These are phyloP conservation scores for Oryzias woworae DNA, from an alignment of 2,113 vertebrate genomes.

Conservation along the genomic window DNA sequence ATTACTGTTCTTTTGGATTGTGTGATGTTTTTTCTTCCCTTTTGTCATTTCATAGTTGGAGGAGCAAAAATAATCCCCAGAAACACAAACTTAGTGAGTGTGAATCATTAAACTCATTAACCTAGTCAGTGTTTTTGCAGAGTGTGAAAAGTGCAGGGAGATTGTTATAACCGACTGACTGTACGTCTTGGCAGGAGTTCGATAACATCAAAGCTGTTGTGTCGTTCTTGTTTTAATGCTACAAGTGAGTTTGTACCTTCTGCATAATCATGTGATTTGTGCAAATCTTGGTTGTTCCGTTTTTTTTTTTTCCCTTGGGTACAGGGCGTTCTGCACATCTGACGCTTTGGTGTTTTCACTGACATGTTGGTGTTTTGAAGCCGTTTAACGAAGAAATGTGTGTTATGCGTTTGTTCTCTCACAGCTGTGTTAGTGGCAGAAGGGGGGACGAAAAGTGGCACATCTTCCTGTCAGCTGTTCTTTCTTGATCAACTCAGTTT, in stretches of 20 bases:
- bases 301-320: slow-evolving; percentile 8
- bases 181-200: not conserved
- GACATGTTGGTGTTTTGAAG: slow-evolving; percentile 47
- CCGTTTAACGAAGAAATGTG: slow-evolving; percentile 19
- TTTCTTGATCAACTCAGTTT: slow-evolving; percentile 4
- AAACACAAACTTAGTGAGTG: slow-evolving; percentile 3
- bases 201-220: not conserved
- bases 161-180: slow-evolving; percentile 6
- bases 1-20: slow-evolving; percentile 17
- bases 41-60: slow-evolving; percentile 30
- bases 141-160: not conserved
- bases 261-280: not conserved
- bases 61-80: slow-evolving; percentile 10
- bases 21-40: slow-evolving; percentile 34
- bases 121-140: not conserved
- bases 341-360: slow-evolving; percentile 34
- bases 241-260: slow-evolving; percentile 1
- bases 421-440: slow-evolving; percentile 51
- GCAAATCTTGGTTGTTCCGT: not conserved
- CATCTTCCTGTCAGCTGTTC: slow-evolving; percentile 67
- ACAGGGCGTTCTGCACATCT: slow-evolving; percentile 39
- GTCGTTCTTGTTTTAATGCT: not conserved
- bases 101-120: not conserved
- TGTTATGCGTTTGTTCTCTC: slow-evolving; percentile 28
- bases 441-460: slow-evolving; percentile 13